Conservation (phyloP, 2,888 invertebrate species). For the Drosophila picticornis region DNA sequence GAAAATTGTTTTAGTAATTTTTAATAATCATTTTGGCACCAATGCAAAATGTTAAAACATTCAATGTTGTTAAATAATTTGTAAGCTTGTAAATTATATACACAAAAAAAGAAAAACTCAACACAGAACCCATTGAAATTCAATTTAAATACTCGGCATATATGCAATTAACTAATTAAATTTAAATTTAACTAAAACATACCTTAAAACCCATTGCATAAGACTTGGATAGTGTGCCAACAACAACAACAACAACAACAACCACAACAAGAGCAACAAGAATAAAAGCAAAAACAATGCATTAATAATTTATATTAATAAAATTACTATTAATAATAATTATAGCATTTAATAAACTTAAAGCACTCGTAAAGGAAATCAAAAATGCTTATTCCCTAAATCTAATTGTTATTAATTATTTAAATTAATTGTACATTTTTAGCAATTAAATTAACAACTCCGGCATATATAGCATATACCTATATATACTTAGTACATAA, state of each 20-base stretch:
- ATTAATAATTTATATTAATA: constrained; percentile 33
- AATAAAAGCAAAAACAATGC: constrained; percentile 5
- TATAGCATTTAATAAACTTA: constrained; percentile 36
- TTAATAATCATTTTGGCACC: constrained; percentile 43
- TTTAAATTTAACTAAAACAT: constrained; percentile 40
- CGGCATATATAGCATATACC: constrained; percentile 33
- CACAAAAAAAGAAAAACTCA: constrained; percentile 45
- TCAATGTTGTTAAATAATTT: constrained; percentile 85
- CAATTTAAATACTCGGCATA: constrained; percentile 64
- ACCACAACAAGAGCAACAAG: background rate
- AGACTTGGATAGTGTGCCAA: constrained; percentile 85
- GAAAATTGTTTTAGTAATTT: constrained; percentile 39
- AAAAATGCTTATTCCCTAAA: constrained; percentile 55
- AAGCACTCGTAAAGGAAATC: constrained; percentile 45
- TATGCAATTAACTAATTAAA: constrained; percentile 65
- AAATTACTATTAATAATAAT: constrained; percentile 29
- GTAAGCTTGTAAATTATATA: constrained; percentile 82
- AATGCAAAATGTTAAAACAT: constrained; percentile 80
- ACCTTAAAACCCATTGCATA: constrained; percentile 56
- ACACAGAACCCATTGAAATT: constrained; percentile 71
- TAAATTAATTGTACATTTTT: constrained; percentile 69
- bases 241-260: constrained; percentile 47
- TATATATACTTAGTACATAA: constrained; percentile 27
- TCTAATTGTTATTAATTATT: constrained; percentile 75
- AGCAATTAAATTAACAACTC: constrained; percentile 24